Percentiles rank a stretch among this genome's conserved stretches.
Evolutionary conservation across 2,113 vertebrate species (phyloP).

Genomic region (Pelodiscus sinensis): DNA sequence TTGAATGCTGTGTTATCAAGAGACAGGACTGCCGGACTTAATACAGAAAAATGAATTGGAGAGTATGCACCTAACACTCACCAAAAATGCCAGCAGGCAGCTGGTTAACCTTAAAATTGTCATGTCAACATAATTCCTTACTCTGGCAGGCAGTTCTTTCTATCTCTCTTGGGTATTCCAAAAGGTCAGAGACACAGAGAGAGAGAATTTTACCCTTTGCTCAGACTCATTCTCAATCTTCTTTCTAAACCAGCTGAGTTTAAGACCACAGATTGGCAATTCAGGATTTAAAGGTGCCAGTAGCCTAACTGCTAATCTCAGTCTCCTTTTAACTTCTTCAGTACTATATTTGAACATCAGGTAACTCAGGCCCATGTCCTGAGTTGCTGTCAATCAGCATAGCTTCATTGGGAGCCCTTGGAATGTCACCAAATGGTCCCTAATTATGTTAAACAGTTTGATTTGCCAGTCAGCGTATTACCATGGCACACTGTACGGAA

Average conservation of each 20-base stretch:
- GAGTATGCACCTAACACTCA: constrained; percentile 2
- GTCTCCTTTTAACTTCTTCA: background rate
- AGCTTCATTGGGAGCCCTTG: accelerated
- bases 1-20: constrained; percentile 7
- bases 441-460: accelerated
- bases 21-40: background rate
- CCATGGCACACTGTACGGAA: accelerated
- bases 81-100: constrained; percentile 35
- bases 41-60: constrained; percentile 17
- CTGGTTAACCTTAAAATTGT: constrained; percentile 63
- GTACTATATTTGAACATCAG: accelerated
- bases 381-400: background rate
- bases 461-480: accelerated
- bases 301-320: accelerated
- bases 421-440: accelerated
- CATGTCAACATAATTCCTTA: constrained; percentile 54
- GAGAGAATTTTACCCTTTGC: constrained; percentile 47
- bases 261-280: background rate
- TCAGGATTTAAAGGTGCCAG: background rate
- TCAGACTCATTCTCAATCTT: background rate
- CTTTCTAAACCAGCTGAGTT: background rate
- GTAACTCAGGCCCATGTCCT: background rate
- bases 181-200: constrained; percentile 60
- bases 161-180: constrained; percentile 47
- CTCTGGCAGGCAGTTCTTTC: constrained; percentile 54